Evolutionary conservation across 2,888 invertebrate species (phyloP), one percentile per base, ranked within the genome.

Genomic region (Dendrolimus pini): DNA sequence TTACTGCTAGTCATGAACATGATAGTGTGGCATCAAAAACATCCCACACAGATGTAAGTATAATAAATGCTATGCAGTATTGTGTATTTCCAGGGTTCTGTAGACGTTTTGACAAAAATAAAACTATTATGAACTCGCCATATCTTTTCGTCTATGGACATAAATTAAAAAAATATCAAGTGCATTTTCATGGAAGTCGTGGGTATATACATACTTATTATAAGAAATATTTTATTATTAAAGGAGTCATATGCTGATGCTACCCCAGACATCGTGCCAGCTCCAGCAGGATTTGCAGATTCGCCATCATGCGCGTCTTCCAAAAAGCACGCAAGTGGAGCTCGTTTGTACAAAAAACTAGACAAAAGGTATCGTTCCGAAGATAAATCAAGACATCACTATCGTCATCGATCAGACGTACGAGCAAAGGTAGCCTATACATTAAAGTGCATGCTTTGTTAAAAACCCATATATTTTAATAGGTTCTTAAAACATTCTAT

Each of bases 281-380:
- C 97, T 0, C 97, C 97, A 1, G 96, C 96, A 13, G 96, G 96
- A 54, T 97, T 97, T 77, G 97, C 96, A 8, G 97, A 97, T 80
- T 96, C 96, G 0, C 97, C 97, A 7, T 88, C 83, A 30, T 90
- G 92, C 71, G 62, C 69, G 3, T 74, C 77, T 14, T 71, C 77
- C 9, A 89, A 86, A 66, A 88, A 88, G 60, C 75, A 80, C 18
- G 71, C 83, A 6, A 89, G 68, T 59, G 92, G 91, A 59, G 93
- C 92, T 55, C 89, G 93, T 41, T 80, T 96, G 41, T 96, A 95
- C 77, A 96, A 95, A 83, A 96, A 95, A 80, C 92, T 94, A 74
- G 95, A 94, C 72, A 96, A 95, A 72, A 89, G 95, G 67, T 96
- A 94, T 80, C 92, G 95, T n/a, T 96, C 95, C 9, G 95, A 96